Evolutionary conservation across 2,888 invertebrate species (phyloP), one percentile per base, ranked within the genome.

Genomic region (Spodoptera littoralis): DNA sequence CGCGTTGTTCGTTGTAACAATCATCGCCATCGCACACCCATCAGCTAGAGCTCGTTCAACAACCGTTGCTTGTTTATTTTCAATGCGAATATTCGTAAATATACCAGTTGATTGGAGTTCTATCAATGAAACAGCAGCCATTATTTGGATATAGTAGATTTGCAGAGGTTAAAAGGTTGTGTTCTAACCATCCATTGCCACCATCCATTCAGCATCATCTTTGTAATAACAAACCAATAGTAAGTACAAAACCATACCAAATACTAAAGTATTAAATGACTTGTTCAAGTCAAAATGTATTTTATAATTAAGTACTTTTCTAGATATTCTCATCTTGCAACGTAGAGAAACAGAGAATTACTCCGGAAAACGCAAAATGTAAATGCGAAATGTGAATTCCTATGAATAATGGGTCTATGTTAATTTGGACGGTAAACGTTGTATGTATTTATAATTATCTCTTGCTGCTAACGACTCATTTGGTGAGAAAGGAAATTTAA

Each of bases 1-100:
- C 60, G 42, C 52, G 42, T 9, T 43, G 22, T 36, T 52, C 24
- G 45, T 24, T 48, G 70, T 41, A 46, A 56, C 55, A 48, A 55
- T 60, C 51, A 74, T 60, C 22, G 27, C 24, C 30, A 60, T 60
- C 36, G 51, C 70, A 52, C 41, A 48, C 70, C 70, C 69, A 60
- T 74, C 55, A 69, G 68, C 54, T 58, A 73, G 45, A 50, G 36
- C 45, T 55, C 30, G 54, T 60, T 55, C 22, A 48, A 48, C 61
- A 55, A 74, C 52, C 55, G 13, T 4, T 42, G 51, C 55, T 69
- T 52, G 55, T 74, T 52, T 74, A 43, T 70, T 69, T 49, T n/a
- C 54, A 41, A 11, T 55, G 30, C 30, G n/a, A 11, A 12, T 27
- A 43, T n/a, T n/a, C 3, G 30, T 52, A 42, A 24, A n/a, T 11